Base-by-base conservation (phyloP, 2,888 invertebrate species). In the Drosophila fungiperda region DNA sequence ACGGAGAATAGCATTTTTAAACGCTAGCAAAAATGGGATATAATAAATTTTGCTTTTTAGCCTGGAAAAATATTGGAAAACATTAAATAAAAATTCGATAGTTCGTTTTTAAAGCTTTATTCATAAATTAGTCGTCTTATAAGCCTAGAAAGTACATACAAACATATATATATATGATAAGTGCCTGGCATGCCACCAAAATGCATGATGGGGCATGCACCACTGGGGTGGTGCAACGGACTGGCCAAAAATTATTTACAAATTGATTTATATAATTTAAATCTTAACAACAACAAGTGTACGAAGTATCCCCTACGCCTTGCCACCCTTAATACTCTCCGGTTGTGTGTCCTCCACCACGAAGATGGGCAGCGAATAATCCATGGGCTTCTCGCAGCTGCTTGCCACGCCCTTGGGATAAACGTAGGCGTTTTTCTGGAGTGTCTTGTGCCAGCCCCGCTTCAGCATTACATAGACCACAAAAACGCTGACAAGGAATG, bases 401-500 rank as follows among this genome's bases (percentile, higher is more conserved):
- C 23, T 42, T 0, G 68, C 61, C 29, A 55, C 64, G 33, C 63
- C 67, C 45, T 79, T 68, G 17, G 78, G 64, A 38, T 81, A 87
- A 7, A 82, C 76, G 11, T 90, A 89, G 12, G 68, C 76, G 40
- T 83, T 82, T 20, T 78, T 75, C 42, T 79, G 76, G 3, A 75
- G 65, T 1, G 83, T 54, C 36, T 80, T 83, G 59, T 91, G 89
- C 55, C 95, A 95, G 88, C 95, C 94, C 15, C 96, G 95, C 92
- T 97, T 97, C 17, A 97, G 93, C 94, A 96, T 95, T 3, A 97
- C 94, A 17, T 97, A 94, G 5, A 97, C 95, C 35, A 96, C 95
- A 26, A 97, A 94, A 26, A 96, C 95, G 90, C 96, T 96, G 91
- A 97, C 96, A 66, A 97, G 94, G 89, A 97, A 97, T 0, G 97